Evolutionary conservation across 2,113 vertebrate species (phyloP).

Genomic region (Macquaria ambigua): DNA sequence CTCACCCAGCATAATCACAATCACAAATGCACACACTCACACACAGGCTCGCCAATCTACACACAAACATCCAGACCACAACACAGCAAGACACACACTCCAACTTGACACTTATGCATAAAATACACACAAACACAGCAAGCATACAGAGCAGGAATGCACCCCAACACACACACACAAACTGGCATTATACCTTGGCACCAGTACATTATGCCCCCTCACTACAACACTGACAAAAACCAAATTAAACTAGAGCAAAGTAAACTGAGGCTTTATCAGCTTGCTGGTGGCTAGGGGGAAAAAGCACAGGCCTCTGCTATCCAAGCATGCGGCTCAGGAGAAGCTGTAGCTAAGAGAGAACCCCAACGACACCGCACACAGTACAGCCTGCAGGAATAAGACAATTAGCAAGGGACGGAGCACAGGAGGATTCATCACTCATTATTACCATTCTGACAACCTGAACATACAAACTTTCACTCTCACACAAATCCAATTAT

Average conservation of each 20-base stretch:
- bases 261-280: constrained; percentile 38
- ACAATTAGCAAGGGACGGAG: constrained; percentile 53
- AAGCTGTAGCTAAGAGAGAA: constrained; percentile 26
- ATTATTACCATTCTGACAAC: constrained; percentile 44
- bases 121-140: constrained; percentile 28
- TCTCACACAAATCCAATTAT: constrained; percentile 13
- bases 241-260: constrained; percentile 43
- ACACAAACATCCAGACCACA: constrained; percentile 35
- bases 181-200: constrained; percentile 30
- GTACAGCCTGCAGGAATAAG: constrained; percentile 17
- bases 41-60: not conserved
- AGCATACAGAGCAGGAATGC: constrained; percentile 8
- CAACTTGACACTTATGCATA: constrained; percentile 39
- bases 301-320: not conserved
- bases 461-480: not conserved
- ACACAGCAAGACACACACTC: constrained; percentile 34
- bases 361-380: constrained; percentile 22
- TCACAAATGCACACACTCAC: constrained; percentile 35
- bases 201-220: constrained; percentile 11
- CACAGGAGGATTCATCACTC: constrained; percentile 36
- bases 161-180: constrained; percentile 15
- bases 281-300: not conserved
- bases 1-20: constrained; percentile 50
- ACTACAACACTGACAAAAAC: constrained; percentile 18
- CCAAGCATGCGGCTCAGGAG: not conserved